phyloP scores from a whole-genome alignment of 2,113 vertebrate species.

The Otolemur garnettii region DNA sequence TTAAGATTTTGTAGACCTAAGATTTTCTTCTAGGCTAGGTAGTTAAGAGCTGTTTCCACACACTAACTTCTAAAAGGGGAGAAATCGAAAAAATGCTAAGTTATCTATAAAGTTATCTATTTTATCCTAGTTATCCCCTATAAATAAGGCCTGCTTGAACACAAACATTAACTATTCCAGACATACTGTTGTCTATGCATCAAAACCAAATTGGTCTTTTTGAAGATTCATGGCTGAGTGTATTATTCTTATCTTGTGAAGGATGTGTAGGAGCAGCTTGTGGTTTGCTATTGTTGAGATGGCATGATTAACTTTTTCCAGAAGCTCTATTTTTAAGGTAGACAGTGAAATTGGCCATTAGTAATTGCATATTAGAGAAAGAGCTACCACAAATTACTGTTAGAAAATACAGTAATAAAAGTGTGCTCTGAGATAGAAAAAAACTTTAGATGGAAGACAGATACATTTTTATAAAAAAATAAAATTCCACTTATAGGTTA shows the following conservation, averaged over 20 bases:
- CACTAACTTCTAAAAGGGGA: constrained; percentile 19
- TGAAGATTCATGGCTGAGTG: neutral
- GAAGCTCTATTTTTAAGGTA: constrained; percentile 43
- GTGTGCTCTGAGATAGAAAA: neutral
- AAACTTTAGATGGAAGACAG: neutral
- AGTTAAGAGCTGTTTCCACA: constrained; percentile 43
- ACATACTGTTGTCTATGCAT: neutral
- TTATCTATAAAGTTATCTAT: constrained; percentile 1
- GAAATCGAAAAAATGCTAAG: constrained; percentile 38
- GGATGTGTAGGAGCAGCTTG: neutral
- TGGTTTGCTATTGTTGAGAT: constrained; percentile 29
- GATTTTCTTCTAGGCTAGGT: constrained; percentile 30
- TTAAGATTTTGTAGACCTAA: constrained; percentile 38
- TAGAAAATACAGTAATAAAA: constrained; percentile 37
- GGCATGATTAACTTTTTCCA: constrained; percentile 33
- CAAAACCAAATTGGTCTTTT: constrained; percentile 46
- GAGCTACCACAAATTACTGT: neutral
- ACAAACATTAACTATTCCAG: neutral
- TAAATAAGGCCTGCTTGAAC: neutral
- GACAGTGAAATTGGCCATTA: neutral
- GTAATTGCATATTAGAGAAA: constrained; percentile 40
- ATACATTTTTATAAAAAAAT: constrained; percentile 12
- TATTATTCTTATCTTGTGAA: constrained; percentile 50
- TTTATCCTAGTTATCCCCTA: constrained; percentile 30
- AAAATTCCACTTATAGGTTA: constrained; percentile 22